Conservation (phyloP, 1,140 invertebrate species). For the Apis florea region DNA sequence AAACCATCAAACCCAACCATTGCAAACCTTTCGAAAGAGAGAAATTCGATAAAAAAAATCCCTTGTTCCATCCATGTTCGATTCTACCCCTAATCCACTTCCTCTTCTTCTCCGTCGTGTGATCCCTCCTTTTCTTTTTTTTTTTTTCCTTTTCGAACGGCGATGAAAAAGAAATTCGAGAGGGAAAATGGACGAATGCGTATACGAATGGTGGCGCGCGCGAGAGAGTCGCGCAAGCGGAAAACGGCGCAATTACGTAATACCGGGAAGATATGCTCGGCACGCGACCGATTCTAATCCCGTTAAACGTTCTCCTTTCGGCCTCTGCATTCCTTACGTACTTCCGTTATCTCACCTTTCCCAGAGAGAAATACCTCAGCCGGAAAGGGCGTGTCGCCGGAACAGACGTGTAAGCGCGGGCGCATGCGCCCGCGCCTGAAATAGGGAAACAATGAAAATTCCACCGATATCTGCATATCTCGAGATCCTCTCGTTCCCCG, state of each 20-base stretch:
- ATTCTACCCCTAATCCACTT: too few relatives aligned
- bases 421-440: conserved; percentile 13
- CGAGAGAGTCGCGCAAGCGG: neutral
- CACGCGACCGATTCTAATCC: conserved; percentile 65
- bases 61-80: neutral
- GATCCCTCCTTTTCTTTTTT: too few relatives aligned
- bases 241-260: conserved; percentile 61
- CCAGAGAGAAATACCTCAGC: neutral
- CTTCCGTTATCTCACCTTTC: conserved; percentile 62
- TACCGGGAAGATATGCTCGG: conserved; percentile 61
- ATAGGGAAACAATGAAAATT: conserved; percentile 51
- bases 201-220: neutral
- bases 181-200: too few relatives aligned
- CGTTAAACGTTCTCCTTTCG: conserved; percentile 61
- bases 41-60: neutral
- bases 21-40: neutral
- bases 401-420: conserved; percentile 35
- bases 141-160: too few relatives aligned
- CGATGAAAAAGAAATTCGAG: too few relatives aligned
- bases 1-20: neutral
- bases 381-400: conserved; percentile 19
- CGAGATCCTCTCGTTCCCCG: neutral
- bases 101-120: too few relatives aligned
- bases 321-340: conserved; percentile 49
- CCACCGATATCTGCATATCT: conserved; percentile 51